Conservation (phyloP, 2,113 vertebrate genomes). For the Phocoena sinus region DNA sequence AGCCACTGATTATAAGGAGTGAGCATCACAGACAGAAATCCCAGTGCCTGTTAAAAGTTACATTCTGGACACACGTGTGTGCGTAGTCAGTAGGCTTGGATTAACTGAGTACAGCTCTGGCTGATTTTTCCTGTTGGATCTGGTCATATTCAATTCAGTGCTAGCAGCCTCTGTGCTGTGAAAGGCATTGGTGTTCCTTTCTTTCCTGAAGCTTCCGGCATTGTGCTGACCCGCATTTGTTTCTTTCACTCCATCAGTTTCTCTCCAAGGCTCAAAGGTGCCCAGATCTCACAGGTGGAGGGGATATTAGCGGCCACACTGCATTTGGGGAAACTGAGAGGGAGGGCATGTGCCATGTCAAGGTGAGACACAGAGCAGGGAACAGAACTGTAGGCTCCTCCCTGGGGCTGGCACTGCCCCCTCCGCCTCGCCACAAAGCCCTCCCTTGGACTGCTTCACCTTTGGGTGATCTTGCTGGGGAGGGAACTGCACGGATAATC, state of each 20-base stretch:
- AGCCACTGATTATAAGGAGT: not conserved
- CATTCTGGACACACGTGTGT: rapidly evolving
- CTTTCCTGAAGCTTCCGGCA: not conserved
- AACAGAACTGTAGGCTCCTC: not conserved
- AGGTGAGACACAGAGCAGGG: not conserved
- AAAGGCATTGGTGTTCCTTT: not conserved
- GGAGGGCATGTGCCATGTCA: not conserved
- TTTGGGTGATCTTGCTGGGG: not conserved
- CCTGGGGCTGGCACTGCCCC: not conserved
- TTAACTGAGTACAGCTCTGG: not conserved
- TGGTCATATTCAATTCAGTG: not conserved
- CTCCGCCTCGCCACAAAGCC: not conserved
- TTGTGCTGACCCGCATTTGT: not conserved
- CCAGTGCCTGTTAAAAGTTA: not conserved
- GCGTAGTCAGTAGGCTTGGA: not conserved
- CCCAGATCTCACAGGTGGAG: not conserved
- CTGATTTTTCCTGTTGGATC: not conserved
- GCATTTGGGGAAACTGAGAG: not conserved
- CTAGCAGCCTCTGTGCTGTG: not conserved
- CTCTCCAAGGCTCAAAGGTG: not conserved
- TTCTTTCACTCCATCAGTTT: not conserved
- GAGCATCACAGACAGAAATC: not conserved
- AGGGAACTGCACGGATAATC: not conserved
- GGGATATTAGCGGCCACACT: not conserved
- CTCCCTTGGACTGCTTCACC: not conserved